Base-by-base conservation (phyloP, 2,888 invertebrate species). In the Drosophila formosana region DNA sequence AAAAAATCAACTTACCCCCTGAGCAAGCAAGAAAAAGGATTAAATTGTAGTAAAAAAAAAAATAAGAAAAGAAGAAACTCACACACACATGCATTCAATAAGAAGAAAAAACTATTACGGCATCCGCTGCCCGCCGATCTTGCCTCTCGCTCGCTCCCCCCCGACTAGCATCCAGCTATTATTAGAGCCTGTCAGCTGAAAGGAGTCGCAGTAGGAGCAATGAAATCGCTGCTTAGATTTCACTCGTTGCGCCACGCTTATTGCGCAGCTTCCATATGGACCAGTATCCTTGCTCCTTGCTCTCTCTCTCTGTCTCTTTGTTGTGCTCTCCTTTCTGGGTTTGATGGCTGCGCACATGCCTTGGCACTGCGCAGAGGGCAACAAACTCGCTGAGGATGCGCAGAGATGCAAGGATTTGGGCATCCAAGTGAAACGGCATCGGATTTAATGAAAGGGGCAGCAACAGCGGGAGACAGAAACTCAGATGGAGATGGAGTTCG, bases 181-280 rank as follows among this genome's bases (percentile, higher is more conserved):
- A 65, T 80, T 80, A 78, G 78, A 77, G 52, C 52, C 55, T 62
- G 60, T 62, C 41, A 49, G 37, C 30, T 23, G 53, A 41, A 70
- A 75, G 62, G 46, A 66, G 64, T 30, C 55, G 62, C 56, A 28
- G 46, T 26, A 37, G 55, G 23, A 43, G 47, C 28, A 18, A 18
- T 18, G 18, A 18, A 18, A 18, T 18, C 18, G n/a, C n/a, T n/a
- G n/a, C n/a, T n/a, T n/a, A n/a, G n/a, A n/a, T n/a, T n/a, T n/a
- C n/a, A n/a, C n/a, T n/a, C n/a, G 18, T 18, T 18, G 18, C 79
- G 79, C 68, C 83, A 82, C 82, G 70, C 84, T 83, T 83, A 84
- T 83, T 84, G 81, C 83, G 83, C 83, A 85, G 83, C 85, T 56
- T 84, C 85, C 81, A 77, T 5, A 72, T 72, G 67, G 58, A 75